Evolutionary conservation across 2,113 vertebrate genomes (phyloP), one percentile per base, ranked within the genome.

Genomic region (Dunckerocampus dactyliophorus): DNA sequence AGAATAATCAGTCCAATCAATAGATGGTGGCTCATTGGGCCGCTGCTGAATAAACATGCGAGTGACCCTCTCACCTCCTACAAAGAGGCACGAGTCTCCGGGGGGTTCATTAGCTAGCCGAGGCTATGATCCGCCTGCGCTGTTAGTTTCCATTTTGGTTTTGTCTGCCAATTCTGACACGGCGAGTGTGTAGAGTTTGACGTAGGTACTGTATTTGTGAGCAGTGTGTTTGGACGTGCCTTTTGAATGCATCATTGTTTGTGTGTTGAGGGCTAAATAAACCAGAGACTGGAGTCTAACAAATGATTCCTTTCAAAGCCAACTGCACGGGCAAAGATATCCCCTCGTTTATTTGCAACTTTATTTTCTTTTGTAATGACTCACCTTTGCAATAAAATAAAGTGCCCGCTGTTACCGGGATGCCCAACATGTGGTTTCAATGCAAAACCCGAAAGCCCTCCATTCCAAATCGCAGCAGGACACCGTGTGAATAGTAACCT

Each of bases 1-100:
- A 69, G 80, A 86, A 82, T 88, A 87, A 90, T 89, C 85, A 77
- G 83, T 82, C 69, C 56, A 75, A 88, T 89, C 87, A 87, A 89
- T 90, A 88, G 72, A 75, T 76, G 74, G 80, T 66, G 69, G 71
- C 77, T 87, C 67, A 67, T 86, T 63, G 71, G 74, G 67, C 71
- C 59, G 49, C 51, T 80, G 63, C 84, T 89, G 82, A 89, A 90
- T 90, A 89, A 89, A 89, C 87, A 90, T 89, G 78, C 83, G 79
- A 59, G 65, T 89, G 86, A 89, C 84, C 85, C 76, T 39, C 72
- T 85, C 75, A 85, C 81, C 86, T 81, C 77, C 28, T 64, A 77
- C 79, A 72, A 74, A 76, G 14, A 73, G 72, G 55, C 81, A 61
- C 57, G 46, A 70, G 59, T 78, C 86, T 83, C 81, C 42, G 11